Evolutionary conservation across 2,113 vertebrate species (phyloP).

Genomic region (Cariama cristata): DNA sequence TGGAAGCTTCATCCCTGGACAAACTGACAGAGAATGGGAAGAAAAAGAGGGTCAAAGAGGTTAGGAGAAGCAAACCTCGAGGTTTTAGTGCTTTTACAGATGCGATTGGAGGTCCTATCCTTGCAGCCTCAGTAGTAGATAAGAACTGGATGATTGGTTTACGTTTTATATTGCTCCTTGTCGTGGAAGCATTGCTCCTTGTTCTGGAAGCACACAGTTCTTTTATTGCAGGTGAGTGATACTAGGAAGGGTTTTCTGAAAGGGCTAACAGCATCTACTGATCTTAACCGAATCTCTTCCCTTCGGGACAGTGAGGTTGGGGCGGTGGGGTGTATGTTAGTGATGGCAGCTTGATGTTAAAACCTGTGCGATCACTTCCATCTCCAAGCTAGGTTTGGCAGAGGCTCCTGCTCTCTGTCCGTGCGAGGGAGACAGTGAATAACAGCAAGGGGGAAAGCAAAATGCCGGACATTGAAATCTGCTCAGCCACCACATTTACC

Average conservation of each 20-base stretch:
- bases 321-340: rapidly evolving
- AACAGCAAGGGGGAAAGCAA: neutral
- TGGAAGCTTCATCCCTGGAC: neutral
- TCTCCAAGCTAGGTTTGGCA: neutral
- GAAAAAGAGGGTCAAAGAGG: neutral
- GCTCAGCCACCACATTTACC: neutral
- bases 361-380: neutral
- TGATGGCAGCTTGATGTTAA: neutral
- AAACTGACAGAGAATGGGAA: neutral
- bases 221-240: neutral
- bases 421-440: neutral
- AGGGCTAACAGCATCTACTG: neutral
- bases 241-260: neutral
- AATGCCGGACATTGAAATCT: neutral
- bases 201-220: neutral
- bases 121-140: neutral
- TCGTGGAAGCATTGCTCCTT: neutral
- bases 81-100: neutral
- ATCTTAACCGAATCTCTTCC: neutral
- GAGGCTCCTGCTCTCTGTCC: neutral
- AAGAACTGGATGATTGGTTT: neutral
- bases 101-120: neutral
- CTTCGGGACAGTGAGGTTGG: neutral
- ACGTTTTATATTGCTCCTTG: neutral
- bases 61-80: neutral